phyloP scores from a whole-genome alignment of 2,113 vertebrate genomes.

The Reinhardtius hippoglossoides region DNA sequence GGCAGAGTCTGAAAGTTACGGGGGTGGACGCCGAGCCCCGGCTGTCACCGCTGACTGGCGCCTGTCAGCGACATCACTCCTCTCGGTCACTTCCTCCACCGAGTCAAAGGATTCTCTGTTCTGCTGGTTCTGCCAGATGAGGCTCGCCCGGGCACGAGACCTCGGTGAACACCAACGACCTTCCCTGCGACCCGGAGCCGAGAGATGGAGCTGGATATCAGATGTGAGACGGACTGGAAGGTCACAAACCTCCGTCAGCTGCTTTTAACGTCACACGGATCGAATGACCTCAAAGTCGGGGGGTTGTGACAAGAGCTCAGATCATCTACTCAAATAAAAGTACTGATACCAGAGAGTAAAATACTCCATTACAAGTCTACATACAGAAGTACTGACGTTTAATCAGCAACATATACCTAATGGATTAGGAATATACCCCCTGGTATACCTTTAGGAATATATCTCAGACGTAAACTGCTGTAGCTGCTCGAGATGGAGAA shows the following conservation, averaged over 20 bases:
- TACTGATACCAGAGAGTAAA: not conserved
- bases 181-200: conserved; percentile 1
- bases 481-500: no score
- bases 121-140: conserved; percentile 54
- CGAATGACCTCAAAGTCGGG: not conserved
- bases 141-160: conserved; percentile 15
- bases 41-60: conserved; percentile 42
- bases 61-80: conserved; percentile 74
- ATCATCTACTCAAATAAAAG: not conserved
- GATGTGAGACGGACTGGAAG: conserved; percentile 8
- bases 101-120: conserved; percentile 63
- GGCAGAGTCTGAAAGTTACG: not conserved
- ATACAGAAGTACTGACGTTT: no score
- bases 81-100: conserved; percentile 57
- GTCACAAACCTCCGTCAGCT: conserved; percentile 16
- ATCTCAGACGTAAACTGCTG: no score
- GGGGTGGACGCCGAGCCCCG: not conserved
- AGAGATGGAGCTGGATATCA: conserved; percentile 18
- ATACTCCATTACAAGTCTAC: not conserved
- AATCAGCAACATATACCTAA: no score
- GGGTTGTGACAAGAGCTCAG: not conserved
- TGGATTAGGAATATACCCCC: no score
- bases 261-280: not conserved
- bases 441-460: no score
- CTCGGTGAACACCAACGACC: not conserved